Evolutionary conservation across 2,113 vertebrate species (phyloP).

Genomic region (Cervus canadensis): DNA sequence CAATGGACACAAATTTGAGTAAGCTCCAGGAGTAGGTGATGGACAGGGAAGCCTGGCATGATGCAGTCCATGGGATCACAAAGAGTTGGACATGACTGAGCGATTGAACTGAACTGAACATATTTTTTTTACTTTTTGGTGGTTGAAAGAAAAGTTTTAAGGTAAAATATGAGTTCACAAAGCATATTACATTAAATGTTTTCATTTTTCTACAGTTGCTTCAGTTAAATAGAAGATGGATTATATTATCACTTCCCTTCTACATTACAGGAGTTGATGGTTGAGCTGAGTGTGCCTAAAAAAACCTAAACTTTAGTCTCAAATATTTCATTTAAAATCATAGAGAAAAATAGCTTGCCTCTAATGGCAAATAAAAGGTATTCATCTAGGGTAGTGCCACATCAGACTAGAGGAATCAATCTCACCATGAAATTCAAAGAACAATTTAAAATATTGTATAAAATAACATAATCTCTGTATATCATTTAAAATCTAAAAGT

Average conservation of each 20-base stretch:
- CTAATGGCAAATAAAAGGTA: background rate
- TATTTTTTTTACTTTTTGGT: background rate
- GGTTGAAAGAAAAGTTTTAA: background rate
- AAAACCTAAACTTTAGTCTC: constrained; percentile 7
- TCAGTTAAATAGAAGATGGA: background rate
- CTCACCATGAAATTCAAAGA: constrained; percentile 27
- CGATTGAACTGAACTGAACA: background rate
- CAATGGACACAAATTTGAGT: background rate
- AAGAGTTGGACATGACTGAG: background rate
- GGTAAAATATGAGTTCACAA: background rate
- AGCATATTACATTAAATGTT: background rate
- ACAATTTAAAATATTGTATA: constrained; percentile 29
- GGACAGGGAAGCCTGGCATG: background rate
- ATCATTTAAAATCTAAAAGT: constrained; percentile 25
- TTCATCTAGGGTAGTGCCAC: background rate
- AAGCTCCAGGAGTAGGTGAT: background rate
- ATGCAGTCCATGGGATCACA: background rate
- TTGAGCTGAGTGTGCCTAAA: background rate
- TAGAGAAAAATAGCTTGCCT: constrained; percentile 19
- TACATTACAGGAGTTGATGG: background rate
- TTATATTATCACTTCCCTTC: background rate
- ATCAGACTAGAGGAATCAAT: constrained; percentile 9
- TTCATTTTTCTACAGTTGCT: background rate
- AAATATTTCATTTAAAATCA: constrained; percentile 1
- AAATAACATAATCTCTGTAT: constrained; percentile 33